A percentile compares a stretch with the other conserved stretches of the same genome.
Evolutionary conservation across 2,888 invertebrate genomes (phyloP).

Genomic region (Lasioglossum oenotherae): DNA sequence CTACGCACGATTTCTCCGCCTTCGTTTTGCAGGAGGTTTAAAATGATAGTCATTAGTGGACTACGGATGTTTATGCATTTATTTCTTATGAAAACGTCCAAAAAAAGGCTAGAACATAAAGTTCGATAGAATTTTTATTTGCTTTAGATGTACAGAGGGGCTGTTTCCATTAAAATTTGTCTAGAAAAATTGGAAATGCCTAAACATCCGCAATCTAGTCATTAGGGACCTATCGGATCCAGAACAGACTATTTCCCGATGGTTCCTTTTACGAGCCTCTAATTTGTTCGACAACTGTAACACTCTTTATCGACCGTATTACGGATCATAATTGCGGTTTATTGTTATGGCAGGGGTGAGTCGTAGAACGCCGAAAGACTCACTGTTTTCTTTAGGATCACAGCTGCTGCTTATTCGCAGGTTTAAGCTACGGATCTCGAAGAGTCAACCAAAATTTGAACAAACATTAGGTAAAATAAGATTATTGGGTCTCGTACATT

Average conservation of each 20-base stretch:
- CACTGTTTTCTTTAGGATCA: not conserved
- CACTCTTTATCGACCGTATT: not conserved
- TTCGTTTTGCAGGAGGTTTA: not conserved
- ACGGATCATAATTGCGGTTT: slow-evolving; percentile 10
- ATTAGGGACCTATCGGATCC: not conserved
- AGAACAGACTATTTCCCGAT: not conserved
- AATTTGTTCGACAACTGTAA: not conserved
- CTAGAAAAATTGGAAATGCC: no score
- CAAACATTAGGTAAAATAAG: not conserved
- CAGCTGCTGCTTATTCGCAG: not conserved
- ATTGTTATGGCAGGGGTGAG: not conserved
- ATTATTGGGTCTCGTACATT: not conserved
- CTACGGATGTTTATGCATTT: no score
- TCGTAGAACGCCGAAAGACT: not conserved
- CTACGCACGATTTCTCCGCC: not conserved
- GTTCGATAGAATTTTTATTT: no score
- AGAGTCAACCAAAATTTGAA: not conserved
- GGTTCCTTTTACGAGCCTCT: not conserved
- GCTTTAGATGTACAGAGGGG: no score
- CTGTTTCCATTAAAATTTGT: no score
- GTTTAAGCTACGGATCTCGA: not conserved
- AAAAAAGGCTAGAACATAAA: no score
- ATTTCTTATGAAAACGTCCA: no score
- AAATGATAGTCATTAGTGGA: not conserved
- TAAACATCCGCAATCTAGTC: no score